Base-by-base conservation (phyloP, 2,888 invertebrate genomes). In the Hypselothyrea guttata region DNA sequence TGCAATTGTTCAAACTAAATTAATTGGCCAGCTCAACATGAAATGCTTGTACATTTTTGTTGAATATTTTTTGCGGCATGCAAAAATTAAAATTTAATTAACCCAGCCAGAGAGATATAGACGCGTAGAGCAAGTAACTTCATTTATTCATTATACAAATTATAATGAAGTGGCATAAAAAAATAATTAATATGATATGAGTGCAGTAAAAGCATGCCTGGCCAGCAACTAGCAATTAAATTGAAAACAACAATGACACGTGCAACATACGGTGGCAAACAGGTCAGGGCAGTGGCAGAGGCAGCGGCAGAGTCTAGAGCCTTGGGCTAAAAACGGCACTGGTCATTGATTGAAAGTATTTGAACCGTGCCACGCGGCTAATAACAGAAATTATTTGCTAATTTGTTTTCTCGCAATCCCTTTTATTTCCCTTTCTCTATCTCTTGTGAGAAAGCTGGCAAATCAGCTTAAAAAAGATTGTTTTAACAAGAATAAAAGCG, bases 301-400 rank as follows among this genome's bases (percentile, higher is more conserved):
- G 1, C 7, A 2, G 0, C n/a, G 8, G 15, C 8, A 28, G 7
- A 35, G 9, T 41, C 34, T 16, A 7, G 13, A 37, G 40, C 53
- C 38, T 18, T 5, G 9, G 38, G 18, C 11, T 16, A 34, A 16
- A n/a, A 30, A 13, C 9, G n/a, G 30, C 44, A 51, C 37, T 70
- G 51, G 60, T 38, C 58, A 75, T 60, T 77, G 75, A 78, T 78
- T 62, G 62, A 71, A 82, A 81, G 53, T 66, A 68, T 82, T 58
- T 60, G 56, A 59, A 40, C 53, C 71, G 33, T 45, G 48, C 53
- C 8, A 41, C 41, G 42, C 41, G 42, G 67, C 74, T 81, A 71
- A 81, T 81, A 81, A 69, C 58, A 62, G 59, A 61, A 77, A 84
- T 84, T 84, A 75, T 77, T 79, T 84, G 60, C 78, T 77, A 77